phyloP scores from a whole-genome alignment of 2,888 invertebrate genomes.

The Agrotis clavis region DNA sequence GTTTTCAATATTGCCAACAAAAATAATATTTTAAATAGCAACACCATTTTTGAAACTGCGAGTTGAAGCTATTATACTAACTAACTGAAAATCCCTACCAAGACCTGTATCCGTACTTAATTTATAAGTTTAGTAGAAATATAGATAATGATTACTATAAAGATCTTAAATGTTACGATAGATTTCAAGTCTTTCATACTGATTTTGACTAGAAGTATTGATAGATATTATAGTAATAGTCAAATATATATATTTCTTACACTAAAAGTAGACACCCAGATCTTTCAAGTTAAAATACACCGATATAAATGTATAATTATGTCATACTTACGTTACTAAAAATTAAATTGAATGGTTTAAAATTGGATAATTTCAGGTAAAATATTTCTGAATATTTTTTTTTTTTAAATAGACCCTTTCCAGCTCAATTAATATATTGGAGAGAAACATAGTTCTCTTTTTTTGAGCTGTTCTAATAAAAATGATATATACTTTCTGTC shows the following conservation, averaged over 20 bases:
- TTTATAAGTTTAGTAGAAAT: constrained; percentile 34
- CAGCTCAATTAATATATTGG: not conserved
- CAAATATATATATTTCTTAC: constrained; percentile 41
- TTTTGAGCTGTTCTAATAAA: constrained; percentile 21
- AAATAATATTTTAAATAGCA: not conserved
- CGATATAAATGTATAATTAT: constrained; percentile 19
- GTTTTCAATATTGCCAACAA: not conserved
- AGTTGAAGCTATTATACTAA: not conserved
- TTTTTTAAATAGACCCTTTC: constrained; percentile 13
- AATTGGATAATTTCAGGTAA: not conserved
- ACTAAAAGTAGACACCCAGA: constrained; percentile 37
- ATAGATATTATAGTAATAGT: constrained; percentile 16
- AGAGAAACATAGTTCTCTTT: not conserved
- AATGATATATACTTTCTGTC: constrained; percentile 15
- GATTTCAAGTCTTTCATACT: constrained; percentile 54
- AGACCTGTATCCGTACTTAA: constrained; percentile 12
- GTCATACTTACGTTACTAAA: constrained; percentile 20
- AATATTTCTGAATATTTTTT: constrained; percentile 9
- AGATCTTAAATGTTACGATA: constrained; percentile 48
- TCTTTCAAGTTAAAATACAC: constrained; percentile 41
- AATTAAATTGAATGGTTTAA: constrained; percentile 6
- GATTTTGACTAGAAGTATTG: constrained; percentile 65
- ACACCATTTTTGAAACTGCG: not conserved
- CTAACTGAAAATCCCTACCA: constrained; percentile 13
- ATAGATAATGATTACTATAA: constrained; percentile 23